Evolutionary conservation across 2,888 invertebrate species (phyloP).

Genomic region (Limnephilus auricula): DNA sequence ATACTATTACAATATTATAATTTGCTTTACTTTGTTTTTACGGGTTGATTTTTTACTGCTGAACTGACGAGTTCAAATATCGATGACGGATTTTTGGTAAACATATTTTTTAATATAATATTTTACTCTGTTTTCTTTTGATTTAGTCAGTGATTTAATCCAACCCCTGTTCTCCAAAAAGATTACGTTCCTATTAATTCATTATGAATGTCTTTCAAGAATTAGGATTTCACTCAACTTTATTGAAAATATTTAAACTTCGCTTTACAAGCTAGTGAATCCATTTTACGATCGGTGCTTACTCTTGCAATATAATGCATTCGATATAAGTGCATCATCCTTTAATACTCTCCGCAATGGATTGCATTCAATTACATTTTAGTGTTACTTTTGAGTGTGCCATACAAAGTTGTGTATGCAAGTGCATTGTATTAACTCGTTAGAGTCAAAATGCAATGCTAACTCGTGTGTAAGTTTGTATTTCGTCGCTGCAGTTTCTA

Average conservation of each 20-base stretch:
- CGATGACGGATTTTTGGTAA: too few relatives aligned
- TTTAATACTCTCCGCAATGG: neutral
- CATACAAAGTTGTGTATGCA: neutral
- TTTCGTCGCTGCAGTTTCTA: neutral
- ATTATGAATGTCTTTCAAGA: neutral
- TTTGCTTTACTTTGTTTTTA: too few relatives aligned
- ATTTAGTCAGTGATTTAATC: too few relatives aligned
- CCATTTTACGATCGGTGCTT: neutral
- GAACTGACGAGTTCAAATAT: too few relatives aligned
- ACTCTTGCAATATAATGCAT: conserved; percentile 9
- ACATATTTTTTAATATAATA: too few relatives aligned
- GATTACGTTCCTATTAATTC: neutral
- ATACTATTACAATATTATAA: too few relatives aligned
- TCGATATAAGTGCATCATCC: conserved; percentile 30
- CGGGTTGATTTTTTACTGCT: too few relatives aligned
- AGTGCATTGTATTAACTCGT: neutral
- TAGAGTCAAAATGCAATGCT: neutral
- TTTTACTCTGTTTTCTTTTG: too few relatives aligned
- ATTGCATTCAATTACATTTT: neutral
- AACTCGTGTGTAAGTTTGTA: neutral
- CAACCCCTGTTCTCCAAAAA: too few relatives aligned
- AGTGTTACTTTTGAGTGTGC: neutral
- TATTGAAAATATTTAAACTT: neutral
- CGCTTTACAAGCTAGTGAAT: neutral
- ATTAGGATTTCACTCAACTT: neutral